Conservation (phyloP, 2,888 invertebrate genomes). For the Euphydryas editha region DNA sequence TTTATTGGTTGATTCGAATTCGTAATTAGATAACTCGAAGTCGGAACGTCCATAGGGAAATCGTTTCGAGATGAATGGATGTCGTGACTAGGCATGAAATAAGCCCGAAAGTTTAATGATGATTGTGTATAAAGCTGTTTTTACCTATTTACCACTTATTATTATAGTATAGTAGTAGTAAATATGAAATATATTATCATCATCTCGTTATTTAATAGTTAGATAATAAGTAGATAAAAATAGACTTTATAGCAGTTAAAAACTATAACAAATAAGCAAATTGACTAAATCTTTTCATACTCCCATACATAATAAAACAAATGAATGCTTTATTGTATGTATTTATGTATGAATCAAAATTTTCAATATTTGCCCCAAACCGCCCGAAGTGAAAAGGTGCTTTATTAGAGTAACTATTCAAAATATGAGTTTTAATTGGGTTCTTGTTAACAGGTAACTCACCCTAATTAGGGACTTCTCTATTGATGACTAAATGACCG, state of each 20-base stretch:
- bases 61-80: slow-evolving; percentile 63
- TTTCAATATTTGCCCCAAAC: background rate
- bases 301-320: background rate
- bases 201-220: no score
- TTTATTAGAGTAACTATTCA: slow-evolving; percentile 71
- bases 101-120: slow-evolving; percentile 26
- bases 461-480: slow-evolving; percentile 71
- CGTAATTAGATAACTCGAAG: slow-evolving; percentile 76
- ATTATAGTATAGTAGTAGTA: background rate
- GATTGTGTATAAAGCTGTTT: background rate
- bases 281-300: background rate
- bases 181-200: no score
- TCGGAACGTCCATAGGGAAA: slow-evolving; percentile 69
- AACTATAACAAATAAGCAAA: no score
- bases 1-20: slow-evolving; percentile 75
- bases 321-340: background rate
- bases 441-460: slow-evolving; percentile 59
- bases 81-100: slow-evolving; percentile 60
- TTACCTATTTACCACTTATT: background rate
- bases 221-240: no score
- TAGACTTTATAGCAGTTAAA: no score
- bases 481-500: slow-evolving; percentile 64
- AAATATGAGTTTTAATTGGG: slow-evolving; percentile 76
- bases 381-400: slow-evolving; percentile 10
- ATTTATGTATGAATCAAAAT: background rate